Conservation (phyloP, 2,888 invertebrate species). For the Tenthredo amoena region DNA sequence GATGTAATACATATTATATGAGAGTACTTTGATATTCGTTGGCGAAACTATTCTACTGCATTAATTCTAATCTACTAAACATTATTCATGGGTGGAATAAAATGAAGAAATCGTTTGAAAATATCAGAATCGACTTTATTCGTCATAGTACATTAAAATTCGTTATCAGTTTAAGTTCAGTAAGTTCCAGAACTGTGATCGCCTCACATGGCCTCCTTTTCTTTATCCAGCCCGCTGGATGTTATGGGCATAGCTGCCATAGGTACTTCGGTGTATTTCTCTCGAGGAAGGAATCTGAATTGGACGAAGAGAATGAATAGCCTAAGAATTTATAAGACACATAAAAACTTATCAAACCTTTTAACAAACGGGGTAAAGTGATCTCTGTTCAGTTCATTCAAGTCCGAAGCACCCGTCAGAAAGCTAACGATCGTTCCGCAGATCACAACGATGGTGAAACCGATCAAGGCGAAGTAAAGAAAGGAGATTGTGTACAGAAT, state of each 20-base stretch:
- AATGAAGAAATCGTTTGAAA: not conserved
- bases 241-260: conserved; percentile 56
- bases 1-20: not conserved
- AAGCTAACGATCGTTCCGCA: conserved; percentile 84
- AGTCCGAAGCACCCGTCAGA: conserved; percentile 80
- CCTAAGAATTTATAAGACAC: not conserved
- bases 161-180: not conserved
- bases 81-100: not conserved
- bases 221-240: not conserved
- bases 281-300: conserved; percentile 63
- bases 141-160: not conserved
- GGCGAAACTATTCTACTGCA: too few relatives aligned
- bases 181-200: not conserved
- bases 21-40: too few relatives aligned
- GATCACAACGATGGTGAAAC: conserved; percentile 81
- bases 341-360: conserved; percentile 71
- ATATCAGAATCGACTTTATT: not conserved
- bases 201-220: not conserved
- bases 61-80: too few relatives aligned
- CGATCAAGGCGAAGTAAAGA: conserved; percentile 85
- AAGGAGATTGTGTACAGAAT: conserved; percentile 85
- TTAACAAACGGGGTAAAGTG: conserved; percentile 82
- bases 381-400: conserved; percentile 81
- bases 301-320: not conserved
- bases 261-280: conserved; percentile 65